These are phyloP conservation scores for Acanthopagrus latus DNA, from an alignment of 2,797 vertebrate genomes.

Conservation along the genomic window DNA sequence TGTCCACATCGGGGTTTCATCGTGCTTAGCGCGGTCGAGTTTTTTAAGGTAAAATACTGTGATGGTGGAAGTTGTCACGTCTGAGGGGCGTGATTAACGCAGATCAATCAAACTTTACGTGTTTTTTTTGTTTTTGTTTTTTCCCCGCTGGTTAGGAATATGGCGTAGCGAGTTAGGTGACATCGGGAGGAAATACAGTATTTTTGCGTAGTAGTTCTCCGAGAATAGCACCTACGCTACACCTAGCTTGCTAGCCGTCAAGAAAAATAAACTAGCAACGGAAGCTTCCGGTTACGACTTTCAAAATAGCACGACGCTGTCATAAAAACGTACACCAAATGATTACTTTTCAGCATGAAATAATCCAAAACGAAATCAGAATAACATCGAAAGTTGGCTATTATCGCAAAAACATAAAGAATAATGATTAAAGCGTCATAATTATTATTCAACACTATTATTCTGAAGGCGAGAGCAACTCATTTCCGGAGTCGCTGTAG, in stretches of 20 bases:
- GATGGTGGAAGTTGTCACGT: conserved; percentile 13
- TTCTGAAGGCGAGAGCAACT: conserved; percentile 26
- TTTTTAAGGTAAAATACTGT: background rate
- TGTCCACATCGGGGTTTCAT: too few relatives aligned
- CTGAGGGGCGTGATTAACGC: background rate
- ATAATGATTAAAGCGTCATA: rapidly evolving
- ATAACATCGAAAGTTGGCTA: rapidly evolving
- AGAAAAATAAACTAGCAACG: background rate
- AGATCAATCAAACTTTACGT: conserved; percentile 17
- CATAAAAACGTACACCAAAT: rapidly evolving
- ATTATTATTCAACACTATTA: conserved; percentile 34
- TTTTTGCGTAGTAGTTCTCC: conserved; percentile 3
- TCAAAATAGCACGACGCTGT: conserved; percentile 22
- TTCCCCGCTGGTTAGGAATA: background rate
- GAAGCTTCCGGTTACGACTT: conserved; percentile 13
- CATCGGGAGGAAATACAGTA: rapidly evolving
- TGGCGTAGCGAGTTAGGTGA: background rate
- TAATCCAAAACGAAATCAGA: rapidly evolving
- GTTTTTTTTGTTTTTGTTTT: conserved; percentile 20
- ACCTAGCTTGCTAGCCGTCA: background rate
- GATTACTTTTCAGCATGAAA: rapidly evolving
- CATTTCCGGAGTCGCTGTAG: conserved; percentile 20
- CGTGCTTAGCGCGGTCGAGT: rapidly evolving
- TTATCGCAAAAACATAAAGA: rapidly evolving
- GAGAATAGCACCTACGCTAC: conserved; percentile 34